A percentile compares a stretch with the other conserved stretches of the same genome.
These are phyloP conservation scores for Byasa hedistus DNA, from an alignment of 2,888 invertebrate species.

Conservation along the genomic window DNA sequence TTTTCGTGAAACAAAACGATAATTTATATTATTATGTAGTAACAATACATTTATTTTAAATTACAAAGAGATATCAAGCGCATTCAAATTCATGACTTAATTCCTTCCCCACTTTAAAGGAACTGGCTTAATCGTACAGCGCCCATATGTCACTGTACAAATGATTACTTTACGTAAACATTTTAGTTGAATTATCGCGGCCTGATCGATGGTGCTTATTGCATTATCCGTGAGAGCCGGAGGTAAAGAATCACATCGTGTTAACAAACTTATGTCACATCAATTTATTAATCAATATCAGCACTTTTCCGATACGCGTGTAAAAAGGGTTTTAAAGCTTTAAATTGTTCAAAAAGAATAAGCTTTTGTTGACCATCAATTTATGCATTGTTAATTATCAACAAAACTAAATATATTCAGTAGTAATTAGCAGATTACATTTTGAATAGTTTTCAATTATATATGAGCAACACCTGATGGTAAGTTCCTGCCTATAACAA, in stretches of 20 bases:
- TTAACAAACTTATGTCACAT: conserved; percentile 28
- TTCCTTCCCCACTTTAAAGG: conserved; percentile 24
- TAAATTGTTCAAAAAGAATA: conserved; percentile 20
- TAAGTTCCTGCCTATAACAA: too few species aligned
- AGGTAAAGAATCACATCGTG: conserved; percentile 21
- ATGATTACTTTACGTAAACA: conserved; percentile 28
- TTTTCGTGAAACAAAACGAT: conserved; percentile 25
- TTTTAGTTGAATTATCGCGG: conserved; percentile 25
- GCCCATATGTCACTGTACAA: conserved; percentile 27
- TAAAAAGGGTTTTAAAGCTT: conserved; percentile 24
- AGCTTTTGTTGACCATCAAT: conserved; percentile 1
- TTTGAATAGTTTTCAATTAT: too few species aligned
- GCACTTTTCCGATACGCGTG: conserved; percentile 9
- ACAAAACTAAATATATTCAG: too few species aligned
- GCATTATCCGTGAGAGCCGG: conserved; percentile 23
- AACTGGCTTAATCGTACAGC: conserved; percentile 17
- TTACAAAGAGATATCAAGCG: conserved; percentile 21
- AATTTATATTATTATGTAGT: conserved; percentile 24
- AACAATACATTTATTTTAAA: conserved; percentile 26
- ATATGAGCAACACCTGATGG: too few species aligned
- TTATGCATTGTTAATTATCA: background rate
- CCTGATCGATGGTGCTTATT: conserved; percentile 27
- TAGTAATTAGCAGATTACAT: background rate
- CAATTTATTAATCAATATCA: conserved; percentile 28
- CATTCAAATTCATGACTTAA: conserved; percentile 30